Conservation (phyloP, 2,113 vertebrate genomes). For the Tauraco erythrolophus region DNA sequence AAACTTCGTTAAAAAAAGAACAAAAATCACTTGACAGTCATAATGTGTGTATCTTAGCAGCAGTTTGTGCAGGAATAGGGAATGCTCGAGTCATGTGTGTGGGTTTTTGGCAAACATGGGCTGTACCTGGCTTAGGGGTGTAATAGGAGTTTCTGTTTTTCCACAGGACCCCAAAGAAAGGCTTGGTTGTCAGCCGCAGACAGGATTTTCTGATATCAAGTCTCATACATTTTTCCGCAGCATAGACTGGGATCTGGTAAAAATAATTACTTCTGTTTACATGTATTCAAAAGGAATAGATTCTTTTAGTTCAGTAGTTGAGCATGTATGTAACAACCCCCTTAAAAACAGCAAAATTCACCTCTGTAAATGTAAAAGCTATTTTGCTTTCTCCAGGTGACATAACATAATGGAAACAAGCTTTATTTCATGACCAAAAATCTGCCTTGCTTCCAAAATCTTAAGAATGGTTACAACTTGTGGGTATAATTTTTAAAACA, state of each 20-base stretch:
- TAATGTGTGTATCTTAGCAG: not conserved
- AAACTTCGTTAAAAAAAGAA: not conserved
- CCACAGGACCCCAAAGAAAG: conserved; percentile 96
- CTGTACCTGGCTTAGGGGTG: not conserved
- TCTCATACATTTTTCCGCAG: conserved; percentile 97
- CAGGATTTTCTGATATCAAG: conserved; percentile 96
- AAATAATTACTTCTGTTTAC: not conserved
- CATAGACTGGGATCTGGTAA: conserved; percentile 99
- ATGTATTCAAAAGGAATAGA: not conserved
- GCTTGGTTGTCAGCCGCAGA: conserved; percentile 94
- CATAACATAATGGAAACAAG: not conserved
- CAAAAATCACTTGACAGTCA: not conserved
- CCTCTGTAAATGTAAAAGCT: not conserved
- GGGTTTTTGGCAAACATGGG: not conserved
- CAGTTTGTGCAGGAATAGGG: not conserved
- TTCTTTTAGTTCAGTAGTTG: not conserved
- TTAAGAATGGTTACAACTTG: not conserved
- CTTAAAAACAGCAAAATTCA: not conserved
- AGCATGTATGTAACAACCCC: fast-evolving
- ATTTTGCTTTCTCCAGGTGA: not conserved
- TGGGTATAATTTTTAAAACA: not conserved
- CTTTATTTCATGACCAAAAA: not conserved
- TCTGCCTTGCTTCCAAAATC: not conserved
- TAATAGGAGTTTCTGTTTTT: conserved; percentile 10
- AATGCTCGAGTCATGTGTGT: not conserved